Conservation (phyloP, 2,113 vertebrate species). For the Mus pahari region DNA sequence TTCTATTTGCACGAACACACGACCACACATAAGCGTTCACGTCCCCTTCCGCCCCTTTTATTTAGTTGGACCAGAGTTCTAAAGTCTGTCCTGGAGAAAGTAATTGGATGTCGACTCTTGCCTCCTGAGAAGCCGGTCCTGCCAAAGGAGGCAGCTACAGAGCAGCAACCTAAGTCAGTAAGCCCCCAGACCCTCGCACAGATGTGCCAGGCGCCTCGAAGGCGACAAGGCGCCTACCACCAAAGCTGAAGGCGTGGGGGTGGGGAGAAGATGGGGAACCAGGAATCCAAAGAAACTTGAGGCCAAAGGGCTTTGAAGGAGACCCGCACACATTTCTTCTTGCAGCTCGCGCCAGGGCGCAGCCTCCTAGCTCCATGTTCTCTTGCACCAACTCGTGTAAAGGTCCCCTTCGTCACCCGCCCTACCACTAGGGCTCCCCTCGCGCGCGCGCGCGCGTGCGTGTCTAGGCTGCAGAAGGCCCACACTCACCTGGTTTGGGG, state of each 20-base stretch:
- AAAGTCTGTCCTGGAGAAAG: not conserved
- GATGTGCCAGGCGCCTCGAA: slow-evolving; percentile 83
- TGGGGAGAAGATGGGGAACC: not conserved
- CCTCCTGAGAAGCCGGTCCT: not conserved
- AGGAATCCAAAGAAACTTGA: slow-evolving; percentile 60
- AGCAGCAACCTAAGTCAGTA: not conserved
- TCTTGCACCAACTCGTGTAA: slow-evolving; percentile 23
- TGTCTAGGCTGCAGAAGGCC: not conserved
- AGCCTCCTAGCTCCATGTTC: not conserved
- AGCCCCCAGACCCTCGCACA: slow-evolving; percentile 69
- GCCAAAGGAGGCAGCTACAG: not conserved
- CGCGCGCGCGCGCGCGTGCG: not conserved
- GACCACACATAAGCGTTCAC: not conserved
- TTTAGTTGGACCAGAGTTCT: not conserved
- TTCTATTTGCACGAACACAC: not conserved
- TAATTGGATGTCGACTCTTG: not conserved
- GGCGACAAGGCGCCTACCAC: slow-evolving; percentile 79
- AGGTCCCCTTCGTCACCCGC: not conserved
- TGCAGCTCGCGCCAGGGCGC: not conserved
- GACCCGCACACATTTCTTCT: not conserved
- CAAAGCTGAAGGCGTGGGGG: not conserved
- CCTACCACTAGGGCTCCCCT: not conserved
- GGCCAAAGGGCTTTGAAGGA: slow-evolving; percentile 68
- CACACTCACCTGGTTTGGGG: slow-evolving; percentile 76
- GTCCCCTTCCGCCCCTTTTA: not conserved